Percentiles rank a stretch among this genome's conserved stretches.
Conservation (phyloP, 2,113 vertebrate genomes). For the Helogale parvula region DNA sequence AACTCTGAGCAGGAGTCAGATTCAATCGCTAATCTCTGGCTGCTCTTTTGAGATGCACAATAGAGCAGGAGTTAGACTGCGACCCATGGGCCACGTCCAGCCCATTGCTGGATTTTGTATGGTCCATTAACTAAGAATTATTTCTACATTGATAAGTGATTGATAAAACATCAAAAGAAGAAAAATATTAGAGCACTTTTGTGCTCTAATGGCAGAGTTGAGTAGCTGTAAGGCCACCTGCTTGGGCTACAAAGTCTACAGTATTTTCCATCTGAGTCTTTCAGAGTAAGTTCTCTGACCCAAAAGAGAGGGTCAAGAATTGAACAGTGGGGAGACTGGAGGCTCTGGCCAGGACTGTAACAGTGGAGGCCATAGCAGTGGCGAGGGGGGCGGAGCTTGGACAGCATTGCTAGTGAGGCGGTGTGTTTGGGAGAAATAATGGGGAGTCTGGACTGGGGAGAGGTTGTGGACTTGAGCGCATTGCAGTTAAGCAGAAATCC, state of each 20-base stretch:
- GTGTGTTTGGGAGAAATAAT: no score
- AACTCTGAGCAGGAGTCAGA: not conserved
- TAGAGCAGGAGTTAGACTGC: not conserved
- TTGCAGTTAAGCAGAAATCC: not conserved
- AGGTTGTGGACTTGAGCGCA: not conserved
- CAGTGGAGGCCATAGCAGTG: accelerated
- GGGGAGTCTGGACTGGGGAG: accelerated
- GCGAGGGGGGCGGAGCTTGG: no score
- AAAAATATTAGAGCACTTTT: not conserved
- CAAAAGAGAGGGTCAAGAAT: not conserved
- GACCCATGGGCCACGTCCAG: not conserved
- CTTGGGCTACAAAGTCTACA: not conserved
- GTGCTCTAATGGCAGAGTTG: not conserved
- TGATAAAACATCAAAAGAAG: not conserved
- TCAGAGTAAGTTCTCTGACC: not conserved
- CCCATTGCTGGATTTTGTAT: not conserved
- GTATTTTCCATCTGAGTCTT: not conserved
- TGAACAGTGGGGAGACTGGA: not conserved
- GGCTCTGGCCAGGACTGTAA: not conserved
- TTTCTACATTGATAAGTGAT: not conserved
- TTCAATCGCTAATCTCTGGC: not conserved
- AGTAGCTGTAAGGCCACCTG: not conserved
- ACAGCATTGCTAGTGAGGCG: not conserved
- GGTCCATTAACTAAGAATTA: not conserved
- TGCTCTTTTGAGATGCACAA: not conserved